phyloP scores from a whole-genome alignment of 2,113 vertebrate species.

The Brachypodius melanocephalos region DNA sequence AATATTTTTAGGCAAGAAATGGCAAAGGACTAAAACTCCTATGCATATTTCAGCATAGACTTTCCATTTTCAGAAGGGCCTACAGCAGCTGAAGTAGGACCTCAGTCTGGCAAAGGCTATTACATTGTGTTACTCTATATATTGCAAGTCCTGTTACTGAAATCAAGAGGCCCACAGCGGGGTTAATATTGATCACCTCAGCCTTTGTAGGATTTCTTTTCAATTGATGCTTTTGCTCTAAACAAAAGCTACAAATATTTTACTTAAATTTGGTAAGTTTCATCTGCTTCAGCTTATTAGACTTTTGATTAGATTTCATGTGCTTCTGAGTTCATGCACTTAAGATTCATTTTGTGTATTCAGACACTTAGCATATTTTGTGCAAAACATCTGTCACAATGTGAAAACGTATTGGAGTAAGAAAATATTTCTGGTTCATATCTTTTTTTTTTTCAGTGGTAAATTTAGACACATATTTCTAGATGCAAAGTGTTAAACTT shows the following conservation, averaged over 20 bases:
- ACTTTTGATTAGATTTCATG: not conserved
- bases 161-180: not conserved
- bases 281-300: not conserved
- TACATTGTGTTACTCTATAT: not conserved
- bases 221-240: not conserved
- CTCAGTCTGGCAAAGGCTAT: not conserved
- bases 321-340: not conserved
- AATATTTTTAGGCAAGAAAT: constrained; percentile 24
- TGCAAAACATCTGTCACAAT: not conserved
- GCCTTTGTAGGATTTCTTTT: not conserved
- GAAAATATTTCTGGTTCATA: not conserved
- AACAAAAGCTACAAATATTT: not conserved
- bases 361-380: not conserved
- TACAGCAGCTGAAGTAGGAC: not conserved
- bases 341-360: not conserved
- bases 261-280: not conserved
- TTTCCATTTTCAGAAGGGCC: not conserved
- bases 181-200: not conserved
- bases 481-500: not conserved
- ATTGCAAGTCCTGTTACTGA: not conserved
- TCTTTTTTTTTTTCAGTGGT: not conserved
- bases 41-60: not conserved
- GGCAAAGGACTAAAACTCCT: not conserved
- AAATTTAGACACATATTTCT: not conserved
- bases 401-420: not conserved